Evolutionary conservation across 2,113 vertebrate species (phyloP).

Genomic region (Sclerurus mexicanus): DNA sequence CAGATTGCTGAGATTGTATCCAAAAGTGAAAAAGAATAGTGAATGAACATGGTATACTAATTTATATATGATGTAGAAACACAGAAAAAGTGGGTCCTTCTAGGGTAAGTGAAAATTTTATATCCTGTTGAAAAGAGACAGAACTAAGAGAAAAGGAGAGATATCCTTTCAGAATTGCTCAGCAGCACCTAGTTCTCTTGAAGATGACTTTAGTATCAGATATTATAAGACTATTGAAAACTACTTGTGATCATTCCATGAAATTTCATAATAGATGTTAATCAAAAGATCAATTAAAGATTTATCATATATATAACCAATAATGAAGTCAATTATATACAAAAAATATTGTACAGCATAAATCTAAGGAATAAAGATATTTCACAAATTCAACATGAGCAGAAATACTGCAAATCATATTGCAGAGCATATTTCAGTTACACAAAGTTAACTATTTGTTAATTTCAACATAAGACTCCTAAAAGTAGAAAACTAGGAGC

Average conservation of each 20-base stretch:
- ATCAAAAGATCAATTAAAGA: neutral
- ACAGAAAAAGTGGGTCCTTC: neutral
- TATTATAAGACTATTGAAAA: neutral
- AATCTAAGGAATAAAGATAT: neutral
- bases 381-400: neutral
- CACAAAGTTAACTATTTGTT: neutral
- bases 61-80: neutral
- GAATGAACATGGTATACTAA: neutral
- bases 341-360: neutral
- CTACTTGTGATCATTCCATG: neutral
- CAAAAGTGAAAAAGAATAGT: neutral
- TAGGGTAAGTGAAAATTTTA: neutral
- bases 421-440: neutral
- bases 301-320: neutral
- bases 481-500: neutral
- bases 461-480: neutral
- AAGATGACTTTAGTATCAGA: neutral
- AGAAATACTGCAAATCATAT: neutral
- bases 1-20: neutral
- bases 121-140: neutral
- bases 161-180: neutral
- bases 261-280: neutral
- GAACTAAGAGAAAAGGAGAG: neutral
- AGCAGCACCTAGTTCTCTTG: neutral
- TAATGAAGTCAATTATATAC: neutral